A percentile compares a stretch with the other conserved stretches of the same genome.
These are phyloP conservation scores for Tetragonula clypearis DNA, from an alignment of 1,140 invertebrate genomes.

Conservation along the genomic window DNA sequence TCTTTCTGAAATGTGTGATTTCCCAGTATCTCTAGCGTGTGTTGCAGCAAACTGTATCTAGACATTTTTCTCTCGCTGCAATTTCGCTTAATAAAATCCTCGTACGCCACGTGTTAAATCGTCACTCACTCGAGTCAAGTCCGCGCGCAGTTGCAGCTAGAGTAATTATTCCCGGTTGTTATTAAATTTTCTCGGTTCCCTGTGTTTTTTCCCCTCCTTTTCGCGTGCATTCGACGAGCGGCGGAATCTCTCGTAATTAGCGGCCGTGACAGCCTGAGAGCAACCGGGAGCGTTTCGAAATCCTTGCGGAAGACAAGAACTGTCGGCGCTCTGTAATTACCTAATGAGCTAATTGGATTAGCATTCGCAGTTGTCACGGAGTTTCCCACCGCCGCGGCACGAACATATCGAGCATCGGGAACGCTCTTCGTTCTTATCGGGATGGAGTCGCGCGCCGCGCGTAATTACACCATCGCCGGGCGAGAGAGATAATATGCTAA, in stretches of 20 bases:
- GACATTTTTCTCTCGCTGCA: no score
- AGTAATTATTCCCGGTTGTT: slow-evolving; percentile 1
- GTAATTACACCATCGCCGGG: slow-evolving; percentile 62
- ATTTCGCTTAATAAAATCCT: background rate
- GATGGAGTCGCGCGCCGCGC: slow-evolving; percentile 70
- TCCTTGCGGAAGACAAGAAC: slow-evolving; percentile 44
- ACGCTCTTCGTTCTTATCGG: slow-evolving; percentile 61
- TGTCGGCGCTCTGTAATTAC: slow-evolving; percentile 57
- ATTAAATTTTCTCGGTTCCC: background rate
- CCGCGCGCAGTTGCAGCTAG: background rate
- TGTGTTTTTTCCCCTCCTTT: background rate
- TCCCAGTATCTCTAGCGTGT: background rate
- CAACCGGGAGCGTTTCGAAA: slow-evolving; percentile 46
- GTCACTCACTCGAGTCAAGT: background rate
- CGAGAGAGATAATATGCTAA: slow-evolving; percentile 76
- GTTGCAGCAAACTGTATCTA: no score
- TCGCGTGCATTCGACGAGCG: slow-evolving; percentile 9
- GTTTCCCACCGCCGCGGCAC: slow-evolving; percentile 45
- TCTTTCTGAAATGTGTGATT: background rate
- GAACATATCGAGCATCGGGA: slow-evolving; percentile 42
- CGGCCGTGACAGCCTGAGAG: slow-evolving; percentile 20
- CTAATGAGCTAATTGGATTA: slow-evolving; percentile 69
- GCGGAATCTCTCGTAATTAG: slow-evolving; percentile 49
- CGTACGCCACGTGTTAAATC: background rate
- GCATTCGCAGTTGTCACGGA: slow-evolving; percentile 52